Conservation (phyloP, 2,113 vertebrate species). For the Acinonyx jubatus region DNA sequence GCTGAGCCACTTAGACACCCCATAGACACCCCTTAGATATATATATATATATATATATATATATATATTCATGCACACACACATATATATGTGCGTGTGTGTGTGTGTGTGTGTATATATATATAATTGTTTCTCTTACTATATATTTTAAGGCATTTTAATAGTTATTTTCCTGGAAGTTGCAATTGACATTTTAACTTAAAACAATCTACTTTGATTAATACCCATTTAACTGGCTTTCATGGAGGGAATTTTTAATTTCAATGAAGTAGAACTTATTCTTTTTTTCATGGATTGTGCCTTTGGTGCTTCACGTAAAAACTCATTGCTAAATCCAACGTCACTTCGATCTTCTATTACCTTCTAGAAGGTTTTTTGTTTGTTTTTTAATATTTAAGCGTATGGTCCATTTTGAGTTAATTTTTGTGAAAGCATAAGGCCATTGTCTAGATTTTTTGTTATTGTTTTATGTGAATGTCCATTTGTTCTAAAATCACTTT, state of each 20-base stretch:
- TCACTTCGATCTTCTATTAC: background rate
- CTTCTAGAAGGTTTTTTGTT: background rate
- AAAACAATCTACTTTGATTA: background rate
- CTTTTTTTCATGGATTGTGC: background rate
- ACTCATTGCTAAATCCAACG: background rate
- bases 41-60: too few relatives aligned
- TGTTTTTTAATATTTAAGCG: background rate
- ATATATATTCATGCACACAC: too few relatives aligned
- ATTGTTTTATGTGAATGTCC: background rate
- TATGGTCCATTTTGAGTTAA: background rate
- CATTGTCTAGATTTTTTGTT: background rate
- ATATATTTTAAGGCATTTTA: background rate
- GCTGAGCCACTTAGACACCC: too few relatives aligned
- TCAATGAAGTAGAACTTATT: background rate
- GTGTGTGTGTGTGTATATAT: background rate
- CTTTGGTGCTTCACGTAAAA: background rate
- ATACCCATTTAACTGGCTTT: background rate
- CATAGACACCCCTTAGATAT: too few relatives aligned
- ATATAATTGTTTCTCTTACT: background rate
- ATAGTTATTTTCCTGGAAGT: background rate
- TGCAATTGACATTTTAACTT: background rate
- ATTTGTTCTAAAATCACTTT: background rate
- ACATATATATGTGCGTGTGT: fast-evolving
- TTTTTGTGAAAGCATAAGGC: background rate
- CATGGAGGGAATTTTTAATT: background rate